A percentile compares a stretch with the other conserved stretches of the same genome.
Conservation (phyloP, 2,113 vertebrate genomes). For the Felis catus region F.catus_Fca126_mat1.0 CM031420.1:101790501-101791000, state of each 20-base stretch:
- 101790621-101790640: neutral
- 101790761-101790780: neutral
- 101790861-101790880: neutral
- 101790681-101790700: neutral
- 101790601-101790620: neutral
- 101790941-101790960: neutral
- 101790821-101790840: neutral
- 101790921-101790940: neutral
- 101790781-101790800: neutral
- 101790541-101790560: neutral
- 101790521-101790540: neutral
- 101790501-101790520: neutral
- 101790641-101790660: neutral
- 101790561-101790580: neutral
- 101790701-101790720: neutral
- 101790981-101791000: neutral
- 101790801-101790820: neutral
- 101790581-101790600: neutral
- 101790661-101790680: neutral
- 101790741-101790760: neutral
- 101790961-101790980: neutral
- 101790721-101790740: neutral
- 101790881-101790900: neutral
- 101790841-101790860: neutral
- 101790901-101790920: neutral